Evolutionary conservation across 2,797 vertebrate genomes (phyloP), one percentile per base, ranked within the genome.

Genomic region (Cichlasoma orientale): DNA sequence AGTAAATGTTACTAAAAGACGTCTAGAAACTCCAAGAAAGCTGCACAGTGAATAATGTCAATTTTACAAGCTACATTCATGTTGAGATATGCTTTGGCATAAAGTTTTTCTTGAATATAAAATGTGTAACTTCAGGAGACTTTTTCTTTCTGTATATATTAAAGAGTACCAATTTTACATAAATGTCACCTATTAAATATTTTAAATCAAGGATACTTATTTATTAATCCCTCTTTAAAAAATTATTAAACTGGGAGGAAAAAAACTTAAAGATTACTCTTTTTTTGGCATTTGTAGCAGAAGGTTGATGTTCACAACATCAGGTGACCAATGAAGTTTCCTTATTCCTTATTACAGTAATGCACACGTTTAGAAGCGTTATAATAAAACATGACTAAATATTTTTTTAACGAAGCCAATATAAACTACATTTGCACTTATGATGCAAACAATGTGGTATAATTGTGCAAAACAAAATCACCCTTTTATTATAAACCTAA

Each of bases 51-150:
- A 89, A 86, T 76, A 3, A 29, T 80, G 82, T 85, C 61, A 82
- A 86, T 47, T 80, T 82, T 72, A 84, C 13, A n/a, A 70, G 89
- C 77, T 92, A 94, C 93, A 93, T 94, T 94, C 88, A 92, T 79
- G 69, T 92, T 89, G 78, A 89, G 79, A 94, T 91, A 93, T 94
- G 91, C 90, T 94, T 94, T 94, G 92, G 91, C 91, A 91, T 94
- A 80, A 85, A 66, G 31, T 69, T 14, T 80, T 73, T 86, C 3
- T 78, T 80, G 4, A 74, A 82, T 80, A 90, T 74, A 78, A 84
- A 85, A 70, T 73, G 52, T 31, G 7, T 50, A 19, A 47, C 27
- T 50, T 56, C 5, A 53, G 55, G 16, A 76, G 18, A 73, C 16
- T 57, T 74, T 68, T 75, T 31, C 21, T 78, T 69, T 41, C 12